These are phyloP conservation scores for Psittacula echo DNA, from an alignment of 2,797 vertebrate species.

Conservation along the genomic window DNA sequence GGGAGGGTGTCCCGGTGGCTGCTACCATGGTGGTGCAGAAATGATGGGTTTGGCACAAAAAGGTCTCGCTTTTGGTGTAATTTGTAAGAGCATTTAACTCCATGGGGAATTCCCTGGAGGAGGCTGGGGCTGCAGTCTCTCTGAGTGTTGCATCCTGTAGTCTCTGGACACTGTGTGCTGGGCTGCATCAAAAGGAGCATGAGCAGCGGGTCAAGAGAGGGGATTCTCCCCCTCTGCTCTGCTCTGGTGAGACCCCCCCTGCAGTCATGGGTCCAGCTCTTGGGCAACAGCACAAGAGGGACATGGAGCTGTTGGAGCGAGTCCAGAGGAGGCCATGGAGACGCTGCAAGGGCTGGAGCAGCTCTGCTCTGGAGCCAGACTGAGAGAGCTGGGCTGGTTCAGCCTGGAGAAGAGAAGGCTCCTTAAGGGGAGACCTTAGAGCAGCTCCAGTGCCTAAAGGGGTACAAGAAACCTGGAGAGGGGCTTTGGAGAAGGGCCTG, in stretches of 20 bases:
- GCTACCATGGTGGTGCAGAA: background rate
- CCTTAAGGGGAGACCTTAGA: too few species aligned
- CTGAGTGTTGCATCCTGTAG: background rate
- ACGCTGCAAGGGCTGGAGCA: background rate
- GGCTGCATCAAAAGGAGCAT: background rate
- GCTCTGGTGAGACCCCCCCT: background rate
- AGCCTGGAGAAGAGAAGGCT: background rate
- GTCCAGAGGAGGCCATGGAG: background rate
- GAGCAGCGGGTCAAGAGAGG: background rate
- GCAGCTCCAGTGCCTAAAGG: too few species aligned
- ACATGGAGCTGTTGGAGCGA: rapidly evolving
- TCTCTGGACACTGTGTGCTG: background rate
- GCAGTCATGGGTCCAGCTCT: background rate
- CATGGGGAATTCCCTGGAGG: background rate
- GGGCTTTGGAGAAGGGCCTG: too few species aligned
- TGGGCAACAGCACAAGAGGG: background rate
- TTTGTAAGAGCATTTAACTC: background rate
- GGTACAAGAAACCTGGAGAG: too few species aligned
- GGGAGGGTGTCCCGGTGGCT: background rate
- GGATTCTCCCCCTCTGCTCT: background rate
- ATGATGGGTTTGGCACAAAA: background rate
- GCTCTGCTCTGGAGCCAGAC: background rate
- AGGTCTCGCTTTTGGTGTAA: background rate
- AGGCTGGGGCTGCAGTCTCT: background rate
- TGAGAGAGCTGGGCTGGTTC: background rate